phyloP scores from a whole-genome alignment of 2,113 vertebrate species.

The Entomyzon cyanotis region DNA sequence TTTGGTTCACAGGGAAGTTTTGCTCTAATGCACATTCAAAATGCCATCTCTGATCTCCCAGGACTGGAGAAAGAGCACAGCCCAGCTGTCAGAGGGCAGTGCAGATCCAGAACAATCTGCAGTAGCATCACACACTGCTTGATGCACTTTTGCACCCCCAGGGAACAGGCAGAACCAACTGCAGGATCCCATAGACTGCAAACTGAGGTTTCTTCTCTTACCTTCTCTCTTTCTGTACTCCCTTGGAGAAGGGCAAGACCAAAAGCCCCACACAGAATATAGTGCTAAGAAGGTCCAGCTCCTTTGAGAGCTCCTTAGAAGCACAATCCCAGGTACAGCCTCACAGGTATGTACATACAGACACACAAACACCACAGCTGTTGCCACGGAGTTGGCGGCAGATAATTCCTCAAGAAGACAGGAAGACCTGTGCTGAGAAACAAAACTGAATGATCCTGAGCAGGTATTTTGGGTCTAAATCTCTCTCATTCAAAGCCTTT shows the following conservation, averaged over 20 bases:
- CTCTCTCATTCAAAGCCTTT: background rate
- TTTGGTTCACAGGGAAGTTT: background rate
- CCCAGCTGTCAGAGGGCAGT: background rate
- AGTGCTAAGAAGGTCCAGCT: background rate
- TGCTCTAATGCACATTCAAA: background rate
- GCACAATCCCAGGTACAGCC: background rate
- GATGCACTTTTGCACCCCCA: background rate
- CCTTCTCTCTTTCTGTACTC: background rate
- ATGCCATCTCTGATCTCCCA: background rate
- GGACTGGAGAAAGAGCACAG: background rate
- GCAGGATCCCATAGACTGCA: background rate
- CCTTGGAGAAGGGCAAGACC: background rate
- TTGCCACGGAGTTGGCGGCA: background rate
- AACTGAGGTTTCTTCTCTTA: background rate
- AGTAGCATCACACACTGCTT: background rate
- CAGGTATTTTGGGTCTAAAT: background rate
- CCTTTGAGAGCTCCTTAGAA: background rate
- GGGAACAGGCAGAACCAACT: background rate
- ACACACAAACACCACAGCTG: background rate
- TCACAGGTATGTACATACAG: rapidly evolving
- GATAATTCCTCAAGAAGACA: background rate
- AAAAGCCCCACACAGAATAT: background rate
- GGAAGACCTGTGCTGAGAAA: background rate
- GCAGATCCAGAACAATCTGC: background rate
- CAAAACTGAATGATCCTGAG: background rate